Base-by-base conservation (phyloP, 2,797 vertebrate genomes). In the Clamator glandarius region DNA sequence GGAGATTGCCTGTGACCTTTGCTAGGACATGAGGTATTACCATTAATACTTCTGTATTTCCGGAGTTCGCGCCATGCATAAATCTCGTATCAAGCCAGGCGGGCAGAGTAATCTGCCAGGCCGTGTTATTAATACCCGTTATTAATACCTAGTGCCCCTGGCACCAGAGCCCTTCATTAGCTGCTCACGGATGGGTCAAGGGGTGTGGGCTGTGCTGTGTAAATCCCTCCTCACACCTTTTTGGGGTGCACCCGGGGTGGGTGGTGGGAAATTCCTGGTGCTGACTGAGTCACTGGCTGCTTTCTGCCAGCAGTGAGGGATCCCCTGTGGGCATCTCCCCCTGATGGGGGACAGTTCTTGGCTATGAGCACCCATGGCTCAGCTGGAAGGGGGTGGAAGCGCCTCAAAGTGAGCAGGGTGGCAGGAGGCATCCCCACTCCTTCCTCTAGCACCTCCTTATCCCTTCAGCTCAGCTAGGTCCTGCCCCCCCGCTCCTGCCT, bases 1-100 rank as follows among this genome's bases (percentile, higher is more conserved):
- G 95, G 97, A 95, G 96, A 89, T 97, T 92, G 95, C 90, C 78
- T 2, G 33, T 96, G 97, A 97, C 97, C 98, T 98, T 97, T 97
- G 97, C 95, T 87, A 70, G 97, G 97, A 96, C 95, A 91, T 67
- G 94, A 95, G 97, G 97, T 88, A 93, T 97, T 95, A 96, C 94
- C 89, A 95, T 96, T 96, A 97, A 96, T 95, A 74, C 93, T 94
- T 77, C 92, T 83, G 92, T 89, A 74, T 96, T 97, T 97, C 96
- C 91, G 66, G 82, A 77, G 91, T 95, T 85, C 17, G 1, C 42
- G 3, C 92, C 92, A 29, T 36, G 91, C 95, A 92, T 96, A 97
- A 97, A 96, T 97, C 97, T 97, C 96, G 36, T 68, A 83, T 95
- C 91, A 52, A 78, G 90, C 55, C 5, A 5, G 93, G 94, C 89